Evolutionary conservation across 2,797 vertebrate genomes (phyloP).

Genomic region (Galagoides demidoff): DNA sequence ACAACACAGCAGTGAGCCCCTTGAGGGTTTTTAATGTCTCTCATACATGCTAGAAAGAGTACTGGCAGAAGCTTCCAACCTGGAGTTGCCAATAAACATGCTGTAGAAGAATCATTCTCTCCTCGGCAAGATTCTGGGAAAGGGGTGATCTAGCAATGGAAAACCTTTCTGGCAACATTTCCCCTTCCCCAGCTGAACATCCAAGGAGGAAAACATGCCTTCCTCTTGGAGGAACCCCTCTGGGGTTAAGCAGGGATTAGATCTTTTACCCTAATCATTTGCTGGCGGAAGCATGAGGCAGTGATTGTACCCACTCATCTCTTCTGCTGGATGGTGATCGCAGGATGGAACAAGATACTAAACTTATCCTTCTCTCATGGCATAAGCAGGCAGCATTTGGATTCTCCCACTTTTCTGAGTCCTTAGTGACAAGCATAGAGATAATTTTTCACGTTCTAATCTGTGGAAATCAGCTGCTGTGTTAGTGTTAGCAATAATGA

Average conservation of each 20-base stretch:
- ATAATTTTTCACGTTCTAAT: not conserved
- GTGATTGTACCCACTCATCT: not conserved
- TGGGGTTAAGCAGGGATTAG: not conserved
- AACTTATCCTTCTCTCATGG: not conserved
- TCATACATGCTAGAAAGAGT: not conserved
- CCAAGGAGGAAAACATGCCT: not conserved
- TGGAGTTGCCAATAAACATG: not conserved
- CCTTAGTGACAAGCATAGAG: not conserved
- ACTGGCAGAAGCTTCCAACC: not conserved
- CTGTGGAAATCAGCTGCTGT: not conserved
- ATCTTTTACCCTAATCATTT: not conserved
- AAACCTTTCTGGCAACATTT: not conserved
- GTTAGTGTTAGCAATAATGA: not conserved
- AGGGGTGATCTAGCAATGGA: not conserved
- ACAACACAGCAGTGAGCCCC: not conserved
- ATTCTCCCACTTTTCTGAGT: not conserved
- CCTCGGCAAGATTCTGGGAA: not conserved
- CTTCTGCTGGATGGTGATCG: fast-evolving
- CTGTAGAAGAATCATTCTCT: not conserved
- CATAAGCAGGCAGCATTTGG: not conserved
- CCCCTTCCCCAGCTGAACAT: not conserved
- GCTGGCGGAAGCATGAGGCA: not conserved
- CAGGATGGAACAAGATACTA: not conserved
- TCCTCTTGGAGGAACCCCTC: not conserved
- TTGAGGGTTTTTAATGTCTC: not conserved